Evolutionary conservation across 2,113 vertebrate genomes (phyloP), one percentile per base, ranked within the genome.

Genomic region (Cettia cetti): DNA sequence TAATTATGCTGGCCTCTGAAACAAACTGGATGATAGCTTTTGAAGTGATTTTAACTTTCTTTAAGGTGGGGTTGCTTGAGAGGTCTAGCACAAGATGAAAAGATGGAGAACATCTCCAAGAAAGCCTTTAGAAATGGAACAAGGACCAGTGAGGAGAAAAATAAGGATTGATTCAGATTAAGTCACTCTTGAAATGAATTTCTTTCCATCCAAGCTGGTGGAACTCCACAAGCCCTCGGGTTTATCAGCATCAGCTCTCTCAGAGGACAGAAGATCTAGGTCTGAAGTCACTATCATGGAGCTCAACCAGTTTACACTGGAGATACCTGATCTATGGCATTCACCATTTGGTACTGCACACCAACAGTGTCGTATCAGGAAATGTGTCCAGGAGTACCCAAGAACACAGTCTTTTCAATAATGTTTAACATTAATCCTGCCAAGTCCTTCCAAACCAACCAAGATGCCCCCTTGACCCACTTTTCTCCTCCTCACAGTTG

Each of bases 281-380:
- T 44, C 28, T 85, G 50, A 90, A 84, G 37, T 77, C 15, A 71
- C 33, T 45, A 76, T 45, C 44, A 83, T 31, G 44, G 20, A 82
- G 13, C 52, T 74, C 24, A 53, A 37, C 1, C 28, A 60, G 42
- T 56, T 82, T 42, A 85, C 33, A 59, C 10, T n/a, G 59, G 45
- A 82, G 45, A 79, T 5, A 33, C 10, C 47, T 15, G 33, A 59
- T 6, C 15, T 14, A 9, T 0, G 0, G 39, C 28, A 68, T 37
- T 71, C 2, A 1, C 39, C 45, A 14, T 28, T 45, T 2, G 1
- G 42, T 35, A 37, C 40, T 0, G 39, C 13, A 19, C 37, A 57
- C 5, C 9, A 71, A 31, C 1, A 71, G 37, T 7, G 40, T 19
- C 59, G 82, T 24, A n/a, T 17, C 63, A 74, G 74, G 30, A 82